Evolutionary conservation across 1,140 invertebrate genomes (phyloP), one percentile per base, ranked within the genome.

Genomic region (Zophobas atratus): DNA sequence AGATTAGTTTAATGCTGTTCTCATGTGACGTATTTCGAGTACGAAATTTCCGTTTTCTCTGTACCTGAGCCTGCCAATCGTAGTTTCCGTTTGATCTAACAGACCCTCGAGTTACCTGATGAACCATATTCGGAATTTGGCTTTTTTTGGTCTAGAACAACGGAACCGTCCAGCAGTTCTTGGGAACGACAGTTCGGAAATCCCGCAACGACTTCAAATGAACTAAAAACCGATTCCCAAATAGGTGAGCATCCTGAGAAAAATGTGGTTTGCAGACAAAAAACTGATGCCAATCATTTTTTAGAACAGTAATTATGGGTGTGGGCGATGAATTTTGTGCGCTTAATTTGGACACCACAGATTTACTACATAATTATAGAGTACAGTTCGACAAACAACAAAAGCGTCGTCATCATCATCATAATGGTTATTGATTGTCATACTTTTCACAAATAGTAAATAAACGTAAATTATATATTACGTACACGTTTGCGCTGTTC

Each of bases 361-460:
- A 51, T 39, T 63, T 63, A 63, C 57, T 8, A 63, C 38, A 33
- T 67, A 67, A 67, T 67, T 67, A 67, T 43, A 67, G 60, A 43
- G 38, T 43, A 67, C 39, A 63, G 35, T 63, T 38, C 38, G 33
- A 63, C 33, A 39, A 63, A 63, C 57, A 63, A 6, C 57, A 63
- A 63, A 51, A 51, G n/a, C 49, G 6, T 51, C 49, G 20, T 51
- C 49, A 6, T 46, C 43, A 46, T 46, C 43, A 46, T 46, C 43
- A 46, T 46, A 6, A 63, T 63, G 35, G 32, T 63, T 63, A 63
- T 63, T 63, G 57, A 63, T 63, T 63, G 57, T 1, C 6, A 39
- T 51, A 51, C 20, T 51, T 51, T 51, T 51, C 49, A 20, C 49
- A 51, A 51, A 51, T 20, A 20, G 3, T 51, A 51, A 51, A 51